Evolutionary conservation across 2,888 invertebrate genomes (phyloP).

Genomic region (Lithophane leautieri): DNA sequence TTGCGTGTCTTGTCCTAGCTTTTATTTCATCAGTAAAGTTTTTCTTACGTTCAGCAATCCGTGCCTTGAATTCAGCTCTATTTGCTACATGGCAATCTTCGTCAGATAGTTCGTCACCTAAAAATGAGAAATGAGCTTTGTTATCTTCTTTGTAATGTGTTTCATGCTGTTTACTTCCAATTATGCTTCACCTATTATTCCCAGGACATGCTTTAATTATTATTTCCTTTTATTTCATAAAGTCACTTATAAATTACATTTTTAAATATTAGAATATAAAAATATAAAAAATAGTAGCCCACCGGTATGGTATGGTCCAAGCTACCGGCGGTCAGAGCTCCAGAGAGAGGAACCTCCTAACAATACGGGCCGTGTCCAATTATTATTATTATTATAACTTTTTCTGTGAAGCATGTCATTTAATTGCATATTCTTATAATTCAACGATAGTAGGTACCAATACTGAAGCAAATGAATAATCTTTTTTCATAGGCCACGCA

Average conservation of each 20-base stretch:
- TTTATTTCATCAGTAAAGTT: conserved; percentile 73
- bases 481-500: too few relatives aligned
- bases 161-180: conserved; percentile 45
- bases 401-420: background rate
- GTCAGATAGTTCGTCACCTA: conserved; percentile 79
- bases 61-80: conserved; percentile 52
- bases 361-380: too few relatives aligned
- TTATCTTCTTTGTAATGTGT: conserved; percentile 53
- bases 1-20: conserved; percentile 77
- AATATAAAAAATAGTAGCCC: too few relatives aligned
- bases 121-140: conserved; percentile 83
- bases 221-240: too few relatives aligned
- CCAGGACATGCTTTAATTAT: conserved; percentile 50
- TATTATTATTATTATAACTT: background rate
- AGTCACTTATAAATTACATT: too few relatives aligned
- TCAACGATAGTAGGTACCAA: too few relatives aligned
- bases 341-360: too few relatives aligned
- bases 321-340: too few relatives aligned
- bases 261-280: too few relatives aligned
- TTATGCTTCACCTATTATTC: conserved; percentile 18
- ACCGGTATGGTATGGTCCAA: too few relatives aligned
- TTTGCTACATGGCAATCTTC: conserved; percentile 54
- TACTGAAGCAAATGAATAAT: too few relatives aligned
- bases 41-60: conserved; percentile 64
- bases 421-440: too few relatives aligned